A percentile compares a stretch with the other conserved stretches of the same genome.
Evolutionary conservation across 2,797 vertebrate species (phyloP).

Genomic region (Pterois miles): DNA sequence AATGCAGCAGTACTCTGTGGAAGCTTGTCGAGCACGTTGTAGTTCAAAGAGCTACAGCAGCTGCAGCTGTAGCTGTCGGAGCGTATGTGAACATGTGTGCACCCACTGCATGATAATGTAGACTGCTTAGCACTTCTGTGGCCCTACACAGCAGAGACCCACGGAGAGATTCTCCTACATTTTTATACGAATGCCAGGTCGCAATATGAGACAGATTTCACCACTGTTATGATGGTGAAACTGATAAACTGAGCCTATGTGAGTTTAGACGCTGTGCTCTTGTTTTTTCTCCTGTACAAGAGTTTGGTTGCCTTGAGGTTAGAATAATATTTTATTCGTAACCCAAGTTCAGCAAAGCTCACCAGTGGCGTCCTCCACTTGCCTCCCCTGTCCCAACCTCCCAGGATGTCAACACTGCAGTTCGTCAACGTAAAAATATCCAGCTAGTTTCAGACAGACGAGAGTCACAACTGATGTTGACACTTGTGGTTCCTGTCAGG

Average conservation of each 20-base stretch:
- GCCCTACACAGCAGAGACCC: neutral
- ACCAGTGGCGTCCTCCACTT: neutral
- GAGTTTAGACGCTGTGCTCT: neutral
- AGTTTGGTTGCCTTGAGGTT: constrained; percentile 16
- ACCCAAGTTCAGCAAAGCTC: constrained; percentile 27
- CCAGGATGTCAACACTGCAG: neutral
- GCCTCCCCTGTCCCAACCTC: neutral
- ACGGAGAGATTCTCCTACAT: neutral
- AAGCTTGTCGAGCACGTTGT: neutral
- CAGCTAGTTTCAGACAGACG: neutral
- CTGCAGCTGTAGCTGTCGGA: too few relatives aligned
- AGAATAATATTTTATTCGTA: constrained; percentile 26
- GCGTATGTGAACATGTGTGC: constrained; percentile 17
- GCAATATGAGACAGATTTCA: neutral
- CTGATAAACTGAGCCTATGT: neutral
- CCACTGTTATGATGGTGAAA: neutral
- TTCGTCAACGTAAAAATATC: neutral
- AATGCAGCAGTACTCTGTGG: neutral
- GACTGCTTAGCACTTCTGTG: neutral
- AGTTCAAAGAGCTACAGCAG: constrained; percentile 32
- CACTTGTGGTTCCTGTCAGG: constrained; percentile 10
- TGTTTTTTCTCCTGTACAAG: neutral
- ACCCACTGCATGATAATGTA: constrained; percentile 24
- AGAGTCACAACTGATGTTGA: neutral
- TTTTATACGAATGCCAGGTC: constrained; percentile 1